phyloP scores from a whole-genome alignment of 2,888 invertebrate genomes.

The Sinohyriopsis cumingii region DNA sequence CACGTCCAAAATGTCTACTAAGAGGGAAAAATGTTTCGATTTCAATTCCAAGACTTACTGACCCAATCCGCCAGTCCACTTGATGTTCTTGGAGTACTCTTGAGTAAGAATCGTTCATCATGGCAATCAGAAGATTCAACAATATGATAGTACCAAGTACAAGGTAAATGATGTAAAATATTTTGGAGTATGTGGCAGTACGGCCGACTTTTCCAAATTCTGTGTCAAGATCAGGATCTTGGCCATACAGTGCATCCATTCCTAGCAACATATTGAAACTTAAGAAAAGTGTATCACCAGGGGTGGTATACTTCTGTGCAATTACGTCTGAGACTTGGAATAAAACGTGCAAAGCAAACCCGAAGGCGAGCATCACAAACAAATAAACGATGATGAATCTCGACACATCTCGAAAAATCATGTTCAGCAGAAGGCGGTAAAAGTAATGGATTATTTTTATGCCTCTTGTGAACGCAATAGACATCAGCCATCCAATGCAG shows the following conservation, averaged over 20 bases:
- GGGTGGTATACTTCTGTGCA: conserved; percentile 33
- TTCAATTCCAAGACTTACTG: conserved; percentile 58
- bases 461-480: conserved; percentile 62
- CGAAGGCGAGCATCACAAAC: conserved; percentile 63
- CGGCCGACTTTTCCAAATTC: conserved; percentile 38
- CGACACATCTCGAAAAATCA: conserved; percentile 60
- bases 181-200: conserved; percentile 34
- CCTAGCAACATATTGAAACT: conserved; percentile 66
- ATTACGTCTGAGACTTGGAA: conserved; percentile 44
- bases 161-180: conserved; percentile 62
- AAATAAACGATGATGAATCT: conserved; percentile 61
- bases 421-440: conserved; percentile 61
- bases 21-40: conserved; percentile 34
- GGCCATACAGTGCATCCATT: conserved; percentile 47
- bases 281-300: conserved; percentile 53
- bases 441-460: conserved; percentile 62
- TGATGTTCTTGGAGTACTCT: conserved; percentile 50
- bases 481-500: conserved; percentile 61
- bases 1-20: no score
- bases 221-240: conserved; percentile 35
- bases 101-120: conserved; percentile 64
- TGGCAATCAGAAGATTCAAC: conserved; percentile 60
- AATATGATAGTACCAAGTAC: conserved; percentile 56
- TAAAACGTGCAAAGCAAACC: conserved; percentile 58
- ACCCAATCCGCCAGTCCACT: conserved; percentile 63